phyloP scores from a whole-genome alignment of 1,140 invertebrate species.

The Orchesella cincta region DNA sequence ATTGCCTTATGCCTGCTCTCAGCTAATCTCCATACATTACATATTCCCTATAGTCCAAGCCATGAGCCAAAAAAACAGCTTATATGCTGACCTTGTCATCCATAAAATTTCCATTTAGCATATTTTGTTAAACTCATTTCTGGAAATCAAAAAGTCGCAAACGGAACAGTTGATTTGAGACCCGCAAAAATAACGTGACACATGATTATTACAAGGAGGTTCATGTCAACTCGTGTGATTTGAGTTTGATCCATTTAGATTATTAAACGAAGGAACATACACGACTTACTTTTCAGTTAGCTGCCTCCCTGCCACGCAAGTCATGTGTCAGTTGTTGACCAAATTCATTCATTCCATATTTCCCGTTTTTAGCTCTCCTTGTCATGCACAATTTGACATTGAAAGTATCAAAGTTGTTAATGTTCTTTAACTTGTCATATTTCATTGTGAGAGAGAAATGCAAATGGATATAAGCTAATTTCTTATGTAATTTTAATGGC shows the following conservation, averaged over 20 bases:
- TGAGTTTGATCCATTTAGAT: slow-evolving; percentile 5
- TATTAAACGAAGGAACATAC: too few relatives aligned
- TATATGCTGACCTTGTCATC: too few relatives aligned
- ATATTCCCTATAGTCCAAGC: too few relatives aligned
- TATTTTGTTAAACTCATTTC: too few relatives aligned
- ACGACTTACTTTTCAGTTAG: too few relatives aligned
- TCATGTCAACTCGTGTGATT: background rate
- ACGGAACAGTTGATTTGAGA: slow-evolving; percentile 5
- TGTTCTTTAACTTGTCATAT: background rate
- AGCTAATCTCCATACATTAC: too few relatives aligned
- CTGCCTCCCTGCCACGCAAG: background rate
- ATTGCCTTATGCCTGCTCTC: too few relatives aligned
- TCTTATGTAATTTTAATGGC: too few relatives aligned
- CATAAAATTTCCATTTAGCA: too few relatives aligned
- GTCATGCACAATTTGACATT: background rate
- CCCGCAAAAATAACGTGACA: background rate
- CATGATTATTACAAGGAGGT: background rate
- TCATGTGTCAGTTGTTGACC: background rate
- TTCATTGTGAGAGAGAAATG: background rate
- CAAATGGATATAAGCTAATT: too few relatives aligned
- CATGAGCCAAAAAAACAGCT: too few relatives aligned
- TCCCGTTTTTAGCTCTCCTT: background rate
- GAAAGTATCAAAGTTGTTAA: background rate
- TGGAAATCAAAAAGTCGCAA: too few relatives aligned
- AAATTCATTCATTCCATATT: slow-evolving; percentile 10